phyloP scores from a whole-genome alignment of 92 coral and sea anemone genomes.

The Epizoanthus rinbou region DNA sequence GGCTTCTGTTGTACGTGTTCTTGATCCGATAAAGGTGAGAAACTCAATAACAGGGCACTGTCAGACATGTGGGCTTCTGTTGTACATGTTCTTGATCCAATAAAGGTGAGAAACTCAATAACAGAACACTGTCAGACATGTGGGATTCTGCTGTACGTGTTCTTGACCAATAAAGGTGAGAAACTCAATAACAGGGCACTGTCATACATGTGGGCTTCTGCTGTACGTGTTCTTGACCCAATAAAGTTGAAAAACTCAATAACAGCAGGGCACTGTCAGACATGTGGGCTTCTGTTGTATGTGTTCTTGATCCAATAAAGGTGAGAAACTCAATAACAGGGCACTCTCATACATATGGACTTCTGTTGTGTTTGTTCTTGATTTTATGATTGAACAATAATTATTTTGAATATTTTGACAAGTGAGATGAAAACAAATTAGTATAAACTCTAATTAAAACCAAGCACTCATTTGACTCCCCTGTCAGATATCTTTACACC shows the following conservation, averaged over 20 bases:
- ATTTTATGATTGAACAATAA: no score
- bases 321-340: conserved; percentile 27
- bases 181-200: no score
- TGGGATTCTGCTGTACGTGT: conserved; percentile 92
- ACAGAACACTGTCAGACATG: conserved; percentile 37
- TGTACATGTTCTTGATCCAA: conserved; percentile 87
- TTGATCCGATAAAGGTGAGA: conserved; percentile 94
- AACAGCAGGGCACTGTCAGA: no score
- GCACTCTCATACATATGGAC: conserved; percentile 74
- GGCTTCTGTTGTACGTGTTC: conserved; percentile 87
- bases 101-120: conserved; percentile 62
- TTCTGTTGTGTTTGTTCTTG: conserved; percentile 79
- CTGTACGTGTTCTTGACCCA: conserved; percentile 85
- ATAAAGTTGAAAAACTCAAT: conserved; percentile 66
- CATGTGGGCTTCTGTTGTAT: conserved; percentile 93
- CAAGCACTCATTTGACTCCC: no score
- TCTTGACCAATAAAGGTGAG: conserved; percentile 93
- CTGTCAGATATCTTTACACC: no score
- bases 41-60: no score
- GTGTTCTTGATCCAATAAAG: conserved; percentile 95
- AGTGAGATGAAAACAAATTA: no score
- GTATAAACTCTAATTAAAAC: no score
- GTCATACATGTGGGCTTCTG: conserved; percentile 87
- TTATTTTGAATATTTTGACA: no score
- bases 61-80: conserved; percentile 88